Evolutionary conservation across 2,797 vertebrate species (phyloP).

Genomic region (Rhinatrema bivittatum): DNA sequence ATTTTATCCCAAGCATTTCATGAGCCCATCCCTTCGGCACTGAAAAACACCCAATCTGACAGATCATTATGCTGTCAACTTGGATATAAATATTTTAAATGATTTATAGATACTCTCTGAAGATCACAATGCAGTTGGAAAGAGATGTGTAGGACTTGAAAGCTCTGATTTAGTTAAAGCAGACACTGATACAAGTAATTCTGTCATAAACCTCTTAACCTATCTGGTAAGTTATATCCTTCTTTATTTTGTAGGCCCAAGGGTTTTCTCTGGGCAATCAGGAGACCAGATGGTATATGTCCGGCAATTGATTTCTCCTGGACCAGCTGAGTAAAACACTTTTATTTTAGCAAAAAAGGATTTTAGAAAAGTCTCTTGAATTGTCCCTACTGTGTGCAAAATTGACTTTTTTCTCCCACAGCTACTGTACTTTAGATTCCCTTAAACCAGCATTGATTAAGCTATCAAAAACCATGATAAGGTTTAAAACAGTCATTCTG

Average conservation of each 20-base stretch:
- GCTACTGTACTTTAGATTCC: conserved; percentile 44
- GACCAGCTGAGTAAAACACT: conserved; percentile 28
- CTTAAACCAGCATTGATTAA: conserved; percentile 50
- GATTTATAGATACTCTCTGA: too few relatives aligned
- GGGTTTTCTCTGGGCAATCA: conserved; percentile 20
- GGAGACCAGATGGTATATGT: conserved; percentile 28
- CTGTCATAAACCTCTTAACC: conserved; percentile 1
- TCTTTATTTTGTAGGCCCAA: conserved; percentile 9
- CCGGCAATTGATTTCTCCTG: conserved; percentile 32
- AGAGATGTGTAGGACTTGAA: background rate
- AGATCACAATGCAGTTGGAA: background rate
- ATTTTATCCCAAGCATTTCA: too few relatives aligned
- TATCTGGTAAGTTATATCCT: background rate
- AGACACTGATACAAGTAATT: background rate
- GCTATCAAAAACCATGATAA: conserved; percentile 33
- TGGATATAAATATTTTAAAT: too few relatives aligned
- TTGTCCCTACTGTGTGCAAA: conserved; percentile 38
- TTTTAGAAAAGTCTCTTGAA: conserved; percentile 38
- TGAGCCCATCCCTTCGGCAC: too few relatives aligned
- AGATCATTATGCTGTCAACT: too few relatives aligned
- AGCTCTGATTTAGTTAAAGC: conserved; percentile 5
- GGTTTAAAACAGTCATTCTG: conserved; percentile 19
- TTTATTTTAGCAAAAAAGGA: conserved; percentile 38
- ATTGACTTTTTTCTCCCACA: conserved; percentile 31
- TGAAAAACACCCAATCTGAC: too few relatives aligned